A percentile compares a stretch with the other conserved stretches of the same genome.
phyloP scores from a whole-genome alignment of 2,113 vertebrate genomes.

The Irena cyanogastra region DNA sequence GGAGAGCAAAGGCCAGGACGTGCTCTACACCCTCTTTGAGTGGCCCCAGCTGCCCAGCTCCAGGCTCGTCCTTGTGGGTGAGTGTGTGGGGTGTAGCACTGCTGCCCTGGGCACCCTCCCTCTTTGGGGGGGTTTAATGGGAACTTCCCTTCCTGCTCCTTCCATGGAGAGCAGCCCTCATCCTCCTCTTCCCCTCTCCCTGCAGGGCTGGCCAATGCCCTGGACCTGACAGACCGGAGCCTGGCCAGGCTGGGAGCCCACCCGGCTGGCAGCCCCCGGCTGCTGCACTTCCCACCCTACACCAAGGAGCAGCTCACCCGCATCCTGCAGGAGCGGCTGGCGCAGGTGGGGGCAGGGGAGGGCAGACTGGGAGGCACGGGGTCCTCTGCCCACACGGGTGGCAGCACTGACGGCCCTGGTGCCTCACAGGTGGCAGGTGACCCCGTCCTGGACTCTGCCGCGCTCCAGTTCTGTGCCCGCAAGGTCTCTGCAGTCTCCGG shows the following conservation, averaged over 20 bases:
- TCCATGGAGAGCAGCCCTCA: background rate
- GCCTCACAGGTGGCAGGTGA: constrained; percentile 76
- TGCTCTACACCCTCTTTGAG: constrained; percentile 94
- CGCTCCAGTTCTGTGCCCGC: constrained; percentile 93
- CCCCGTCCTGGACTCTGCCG: constrained; percentile 77
- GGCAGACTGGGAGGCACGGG: accelerated
- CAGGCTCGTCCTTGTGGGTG: constrained; percentile 87
- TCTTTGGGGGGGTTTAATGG: accelerated
- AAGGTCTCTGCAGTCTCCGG: constrained; percentile 92
- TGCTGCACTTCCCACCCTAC: constrained; percentile 89
- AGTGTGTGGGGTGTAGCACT: background rate
- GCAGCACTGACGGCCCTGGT: accelerated
- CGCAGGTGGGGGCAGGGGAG: constrained; percentile 66
- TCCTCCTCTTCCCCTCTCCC: background rate
- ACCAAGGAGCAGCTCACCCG: constrained; percentile 81
- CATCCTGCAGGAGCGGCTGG: constrained; percentile 87
- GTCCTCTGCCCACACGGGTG: accelerated
- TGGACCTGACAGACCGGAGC: constrained; percentile 91
- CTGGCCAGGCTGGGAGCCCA: constrained; percentile 80
- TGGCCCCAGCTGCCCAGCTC: constrained; percentile 85
- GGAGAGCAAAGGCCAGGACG: constrained; percentile 91
- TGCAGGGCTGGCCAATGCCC: constrained; percentile 88
- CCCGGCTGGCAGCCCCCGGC: constrained; percentile 72
- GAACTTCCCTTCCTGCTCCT: background rate
- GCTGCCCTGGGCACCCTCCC: background rate